These are phyloP conservation scores for Carposina sasakii DNA, from an alignment of 1,140 invertebrate species.

Conservation along the genomic window DNA sequence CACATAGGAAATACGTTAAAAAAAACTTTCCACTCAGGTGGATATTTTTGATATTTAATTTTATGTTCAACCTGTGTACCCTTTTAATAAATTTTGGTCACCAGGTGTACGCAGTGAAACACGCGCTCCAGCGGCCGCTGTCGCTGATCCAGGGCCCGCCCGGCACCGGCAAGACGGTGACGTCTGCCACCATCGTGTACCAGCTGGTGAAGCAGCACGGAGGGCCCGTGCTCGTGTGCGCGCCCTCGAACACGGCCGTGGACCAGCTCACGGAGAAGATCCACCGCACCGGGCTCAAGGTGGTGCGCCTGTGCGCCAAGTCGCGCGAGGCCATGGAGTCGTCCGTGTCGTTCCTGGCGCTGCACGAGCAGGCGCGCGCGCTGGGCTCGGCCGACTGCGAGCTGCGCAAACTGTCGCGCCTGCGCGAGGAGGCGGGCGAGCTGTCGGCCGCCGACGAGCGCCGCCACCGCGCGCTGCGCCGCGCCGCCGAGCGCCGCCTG, in stretches of 20 bases:
- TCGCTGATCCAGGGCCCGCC: conserved; percentile 97
- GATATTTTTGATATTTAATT: no score
- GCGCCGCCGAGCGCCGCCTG: conserved; percentile 92
- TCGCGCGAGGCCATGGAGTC: conserved; percentile 98
- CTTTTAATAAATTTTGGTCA: no score
- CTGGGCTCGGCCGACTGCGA: conserved; percentile 90
- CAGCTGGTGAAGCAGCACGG: conserved; percentile 96
- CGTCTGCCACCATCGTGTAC: conserved; percentile 99
- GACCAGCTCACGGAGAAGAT: conserved; percentile 99
- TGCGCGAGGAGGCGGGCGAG: conserved; percentile 98
- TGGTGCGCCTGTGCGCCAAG: conserved; percentile 96
- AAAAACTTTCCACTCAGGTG: no score
- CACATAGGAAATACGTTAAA: no score
- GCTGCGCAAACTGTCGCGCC: conserved; percentile 94
- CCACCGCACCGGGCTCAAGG: conserved; percentile 95
- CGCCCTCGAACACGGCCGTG: conserved; percentile 99
- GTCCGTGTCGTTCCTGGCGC: conserved; percentile 95
- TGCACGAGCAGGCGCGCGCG: conserved; percentile 98
- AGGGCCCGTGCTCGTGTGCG: conserved; percentile 97
- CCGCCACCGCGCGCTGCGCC: conserved; percentile 92
- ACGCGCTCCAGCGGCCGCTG: conserved; percentile 96
- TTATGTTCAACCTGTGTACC: no score
- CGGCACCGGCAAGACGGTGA: conserved; percentile 99
- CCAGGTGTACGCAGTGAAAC: conserved; percentile 99
- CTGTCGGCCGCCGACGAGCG: conserved; percentile 95